Conservation (phyloP, 2,113 vertebrate genomes). For the Saguinus midas region DNA sequence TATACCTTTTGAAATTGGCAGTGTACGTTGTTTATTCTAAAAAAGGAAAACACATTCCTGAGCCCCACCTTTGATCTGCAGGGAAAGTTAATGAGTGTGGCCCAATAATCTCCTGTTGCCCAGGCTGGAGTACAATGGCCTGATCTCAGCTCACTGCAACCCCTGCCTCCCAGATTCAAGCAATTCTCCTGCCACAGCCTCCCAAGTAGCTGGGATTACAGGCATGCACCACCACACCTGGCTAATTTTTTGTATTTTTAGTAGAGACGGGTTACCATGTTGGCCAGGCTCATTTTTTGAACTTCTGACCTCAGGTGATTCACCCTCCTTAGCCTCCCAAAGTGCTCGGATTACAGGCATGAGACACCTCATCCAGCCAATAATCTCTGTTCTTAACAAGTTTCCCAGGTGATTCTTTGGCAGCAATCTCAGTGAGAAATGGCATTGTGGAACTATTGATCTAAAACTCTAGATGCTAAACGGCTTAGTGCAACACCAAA, state of each 20-base stretch:
- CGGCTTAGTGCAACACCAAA: not conserved
- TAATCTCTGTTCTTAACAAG: slow-evolving; percentile 57
- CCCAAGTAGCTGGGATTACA: no score
- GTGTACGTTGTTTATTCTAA: not conserved
- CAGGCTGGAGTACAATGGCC: no score
- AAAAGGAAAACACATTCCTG: slow-evolving; percentile 12
- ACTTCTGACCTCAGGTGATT: no score
- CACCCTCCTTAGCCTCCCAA: no score
- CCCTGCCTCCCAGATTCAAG: no score
- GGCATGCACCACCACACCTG: no score
- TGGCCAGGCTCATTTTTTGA: no score
- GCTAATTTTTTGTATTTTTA: no score
- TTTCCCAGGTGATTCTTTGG: slow-evolving; percentile 33
- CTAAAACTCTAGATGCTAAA: not conserved
- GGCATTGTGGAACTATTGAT: not conserved
- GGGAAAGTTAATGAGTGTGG: slow-evolving; percentile 5
- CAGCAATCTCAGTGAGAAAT: not conserved
- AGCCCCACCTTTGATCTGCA: not conserved
- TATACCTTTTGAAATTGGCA: not conserved
- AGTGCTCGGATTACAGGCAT: no score
- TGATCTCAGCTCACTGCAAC: no score
- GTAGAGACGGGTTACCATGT: no score
- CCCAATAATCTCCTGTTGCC: not conserved
- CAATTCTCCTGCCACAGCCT: no score
- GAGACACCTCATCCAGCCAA: not conserved